Base-by-base conservation (phyloP, 2,888 invertebrate species). In the Hydraecia micacea region DNA sequence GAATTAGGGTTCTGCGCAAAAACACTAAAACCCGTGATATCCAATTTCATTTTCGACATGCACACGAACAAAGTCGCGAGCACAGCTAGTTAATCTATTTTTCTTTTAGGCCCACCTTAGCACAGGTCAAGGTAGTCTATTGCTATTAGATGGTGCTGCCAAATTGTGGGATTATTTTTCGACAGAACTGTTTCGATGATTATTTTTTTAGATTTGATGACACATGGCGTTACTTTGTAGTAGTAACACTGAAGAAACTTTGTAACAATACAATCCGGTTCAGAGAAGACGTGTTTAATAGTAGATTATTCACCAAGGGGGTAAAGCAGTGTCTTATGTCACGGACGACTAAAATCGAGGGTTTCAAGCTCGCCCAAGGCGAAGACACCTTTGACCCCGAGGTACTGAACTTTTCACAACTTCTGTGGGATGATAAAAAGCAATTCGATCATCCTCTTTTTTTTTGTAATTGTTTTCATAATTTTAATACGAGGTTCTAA, bases 111-210 rank as follows among this genome's bases (percentile, higher is more conserved):
- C 5, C 73, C 52, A 60, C 70, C 82, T 81, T 86, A 75, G 58
- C 28, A 46, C 46, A 11, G 84, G 75, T 86, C 78, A 86, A n/a
- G 83, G 73, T 28, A 36, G 36, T 36, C 39, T 42, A 39, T 73
- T 32, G 13, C 49, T 46, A 46, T 70, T 32, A 32, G 71, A 55
- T n/a, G 49, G n/a, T 62, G 68, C 32, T 75, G 83, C 74, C 79
- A 78, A 78, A 63, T 63, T 11, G 28, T 63, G 5, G 0, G 7
- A 58, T 25, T 13, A 52, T 39, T 75, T 74, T 36, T 39, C n/a
- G 28, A n/a, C 8, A 58, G 46, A 49, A 55, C 46, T 36, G 28
- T n/a, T 79, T 55, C 36, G 62, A 62, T 55, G 21, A 46, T 66
- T 60, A 1, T 68, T 70, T 9, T 39, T 58, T 78, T 46, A 11